Evolutionary conservation across 2,888 invertebrate species (phyloP).

Genomic region (Dryocosmus kuriphilus): DNA sequence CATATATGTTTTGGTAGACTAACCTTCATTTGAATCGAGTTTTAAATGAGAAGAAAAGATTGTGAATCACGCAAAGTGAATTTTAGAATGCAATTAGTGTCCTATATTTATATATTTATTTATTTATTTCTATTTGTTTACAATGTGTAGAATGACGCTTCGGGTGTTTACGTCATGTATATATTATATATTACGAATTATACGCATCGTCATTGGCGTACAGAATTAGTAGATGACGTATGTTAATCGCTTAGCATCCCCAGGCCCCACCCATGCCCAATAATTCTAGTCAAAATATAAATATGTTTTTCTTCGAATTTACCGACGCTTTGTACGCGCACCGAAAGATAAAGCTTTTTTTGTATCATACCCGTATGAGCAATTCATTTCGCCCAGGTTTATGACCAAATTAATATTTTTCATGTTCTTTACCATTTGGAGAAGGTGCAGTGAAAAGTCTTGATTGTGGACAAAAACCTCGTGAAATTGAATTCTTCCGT

Average conservation of each 20-base stretch:
- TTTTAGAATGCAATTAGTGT: conserved; percentile 5
- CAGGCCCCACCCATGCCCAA: neutral
- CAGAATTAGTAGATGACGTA: neutral
- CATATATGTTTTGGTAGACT: neutral
- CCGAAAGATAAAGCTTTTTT: neutral
- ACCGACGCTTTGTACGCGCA: neutral
- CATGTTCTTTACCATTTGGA: no score
- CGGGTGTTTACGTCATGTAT: neutral
- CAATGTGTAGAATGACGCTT: no score
- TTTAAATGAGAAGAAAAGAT: neutral
- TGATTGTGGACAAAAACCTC: no score
- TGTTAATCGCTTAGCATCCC: neutral
- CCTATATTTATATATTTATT: conserved; percentile 18
- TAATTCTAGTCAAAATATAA: conserved; percentile 29
- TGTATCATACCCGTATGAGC: no score
- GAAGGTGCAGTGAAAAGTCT: no score
- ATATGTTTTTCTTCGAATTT: conserved; percentile 4
- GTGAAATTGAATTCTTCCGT: no score
- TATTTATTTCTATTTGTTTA: neutral
- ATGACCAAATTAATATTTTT: no score
- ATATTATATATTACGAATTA: conserved; percentile 29
- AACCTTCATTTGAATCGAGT: neutral
- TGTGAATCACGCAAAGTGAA: neutral
- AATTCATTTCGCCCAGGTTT: no score
- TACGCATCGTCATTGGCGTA: conserved; percentile 26